Percentiles rank a stretch among this genome's conserved stretches.
Conservation (phyloP, 1,140 invertebrate species). For the Lasaia peninsularis region DNA sequence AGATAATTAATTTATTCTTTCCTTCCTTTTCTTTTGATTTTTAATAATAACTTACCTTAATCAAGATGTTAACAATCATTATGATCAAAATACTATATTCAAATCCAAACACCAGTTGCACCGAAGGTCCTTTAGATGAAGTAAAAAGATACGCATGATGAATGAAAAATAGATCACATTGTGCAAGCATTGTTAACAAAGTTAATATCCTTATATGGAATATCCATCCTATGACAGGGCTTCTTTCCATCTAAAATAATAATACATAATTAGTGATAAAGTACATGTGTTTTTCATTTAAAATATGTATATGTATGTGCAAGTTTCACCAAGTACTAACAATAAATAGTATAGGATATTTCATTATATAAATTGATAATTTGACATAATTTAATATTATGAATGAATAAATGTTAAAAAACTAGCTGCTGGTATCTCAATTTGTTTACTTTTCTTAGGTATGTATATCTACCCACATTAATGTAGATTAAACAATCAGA, state of each 20-base stretch:
- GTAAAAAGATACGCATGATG: slow-evolving; percentile 97
- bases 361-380: too few species aligned
- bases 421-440: too few species aligned
- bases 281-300: too few species aligned
- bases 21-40: background rate
- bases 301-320: too few species aligned
- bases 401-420: too few species aligned
- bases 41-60: slow-evolving; percentile 82
- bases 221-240: slow-evolving; percentile 95
- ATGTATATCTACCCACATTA: too few species aligned
- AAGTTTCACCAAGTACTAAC: too few species aligned
- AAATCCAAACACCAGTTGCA: slow-evolving; percentile 99
- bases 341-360: too few species aligned
- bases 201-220: slow-evolving; percentile 96
- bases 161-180: slow-evolving; percentile 93
- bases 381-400: too few species aligned
- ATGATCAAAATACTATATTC: slow-evolving; percentile 99
- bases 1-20: too few species aligned
- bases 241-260: slow-evolving; percentile 95
- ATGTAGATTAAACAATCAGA: too few species aligned
- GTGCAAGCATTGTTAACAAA: slow-evolving; percentile 88
- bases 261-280: slow-evolving; percentile 13
- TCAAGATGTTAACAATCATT: slow-evolving; percentile 93
- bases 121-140: slow-evolving; percentile 95
- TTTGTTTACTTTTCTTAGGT: too few species aligned